Conservation (phyloP, 2,113 vertebrate species). For the Hyaena hyaena region DNA sequence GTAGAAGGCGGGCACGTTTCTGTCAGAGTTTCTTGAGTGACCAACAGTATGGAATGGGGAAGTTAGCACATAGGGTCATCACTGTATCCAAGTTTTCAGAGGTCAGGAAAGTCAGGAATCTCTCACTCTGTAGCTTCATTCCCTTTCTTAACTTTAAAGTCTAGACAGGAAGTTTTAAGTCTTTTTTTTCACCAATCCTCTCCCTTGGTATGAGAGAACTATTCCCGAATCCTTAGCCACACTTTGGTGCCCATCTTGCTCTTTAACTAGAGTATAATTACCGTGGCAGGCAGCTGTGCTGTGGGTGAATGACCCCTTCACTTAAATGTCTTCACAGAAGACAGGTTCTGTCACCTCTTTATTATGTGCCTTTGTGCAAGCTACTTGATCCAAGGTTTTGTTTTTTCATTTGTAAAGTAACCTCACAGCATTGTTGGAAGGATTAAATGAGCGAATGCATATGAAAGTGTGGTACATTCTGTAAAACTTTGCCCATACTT, state of each 20-base stretch:
- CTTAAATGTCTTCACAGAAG: not conserved
- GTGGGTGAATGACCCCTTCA: not conserved
- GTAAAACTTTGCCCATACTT: not conserved
- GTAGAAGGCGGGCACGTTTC: not conserved
- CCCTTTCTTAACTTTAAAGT: not conserved
- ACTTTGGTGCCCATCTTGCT: not conserved
- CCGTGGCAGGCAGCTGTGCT: not conserved
- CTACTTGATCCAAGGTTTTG: not conserved
- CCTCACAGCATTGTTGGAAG: not conserved
- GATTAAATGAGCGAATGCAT: not conserved
- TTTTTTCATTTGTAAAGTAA: slow-evolving; percentile 7
- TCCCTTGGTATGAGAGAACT: not conserved
- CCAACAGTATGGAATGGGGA: not conserved
- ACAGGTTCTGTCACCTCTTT: not conserved
- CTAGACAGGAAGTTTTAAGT: not conserved
- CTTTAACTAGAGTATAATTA: not conserved
- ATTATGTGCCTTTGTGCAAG: not conserved
- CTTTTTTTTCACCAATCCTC: not conserved
- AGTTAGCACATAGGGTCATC: not conserved
- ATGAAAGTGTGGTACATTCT: not conserved
- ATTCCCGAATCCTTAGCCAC: not conserved
- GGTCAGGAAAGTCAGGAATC: not conserved
- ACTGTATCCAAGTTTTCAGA: not conserved
- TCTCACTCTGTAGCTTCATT: not conserved
- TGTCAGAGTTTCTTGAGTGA: not conserved